Base-by-base conservation (phyloP, 2,797 vertebrate genomes). In the Nyctalus aviator region DNA sequence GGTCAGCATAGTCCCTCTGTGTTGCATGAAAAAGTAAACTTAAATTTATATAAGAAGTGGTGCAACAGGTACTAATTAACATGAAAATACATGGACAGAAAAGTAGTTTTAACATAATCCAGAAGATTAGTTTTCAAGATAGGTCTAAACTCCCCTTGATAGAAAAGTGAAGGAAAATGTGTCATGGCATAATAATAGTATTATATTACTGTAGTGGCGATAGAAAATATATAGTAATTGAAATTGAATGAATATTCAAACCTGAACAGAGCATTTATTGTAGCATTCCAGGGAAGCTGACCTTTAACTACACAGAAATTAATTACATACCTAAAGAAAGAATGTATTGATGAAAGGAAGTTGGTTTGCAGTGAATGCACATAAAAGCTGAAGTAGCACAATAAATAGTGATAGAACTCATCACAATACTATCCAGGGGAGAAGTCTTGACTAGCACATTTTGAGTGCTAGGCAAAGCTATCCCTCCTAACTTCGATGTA, bases 1-100 rank as follows among this genome's bases (percentile, higher is more conserved):
- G 41, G 18, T 94, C 68, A 87, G 13, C 32, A 64, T 71, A 94
- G 15, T 84, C 25, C 57, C 15, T 75, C 30, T 53, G 8, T 94
- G 46, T 64, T 88, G 71, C 41, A 76, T 82, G 20, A 72, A 37
- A 84, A 95, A 81, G 8, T 73, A 37, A 95, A 73, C 44, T 94
- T 46, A 76, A 69, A 57, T 79, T 84, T 62, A 66, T 81, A 76
- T 6, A 62, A 14, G 32, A 9, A 90, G 25, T 50, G 90, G 23
- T 77, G 14, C 14, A 84, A 30, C 3, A 81, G 77, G 85, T 95
- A 55, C 55, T 69, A 91, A 95, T 73, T 84, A 79, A 17, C 25
- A 73, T 72, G 18, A 76, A 89, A 93, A 69, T 48, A 68, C 2
- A 1, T 86, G 32, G 30, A 75, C 25, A 62, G 23, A 55, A 89